phyloP scores from a whole-genome alignment of 2,797 vertebrate species.

The Remorina albescens region DNA sequence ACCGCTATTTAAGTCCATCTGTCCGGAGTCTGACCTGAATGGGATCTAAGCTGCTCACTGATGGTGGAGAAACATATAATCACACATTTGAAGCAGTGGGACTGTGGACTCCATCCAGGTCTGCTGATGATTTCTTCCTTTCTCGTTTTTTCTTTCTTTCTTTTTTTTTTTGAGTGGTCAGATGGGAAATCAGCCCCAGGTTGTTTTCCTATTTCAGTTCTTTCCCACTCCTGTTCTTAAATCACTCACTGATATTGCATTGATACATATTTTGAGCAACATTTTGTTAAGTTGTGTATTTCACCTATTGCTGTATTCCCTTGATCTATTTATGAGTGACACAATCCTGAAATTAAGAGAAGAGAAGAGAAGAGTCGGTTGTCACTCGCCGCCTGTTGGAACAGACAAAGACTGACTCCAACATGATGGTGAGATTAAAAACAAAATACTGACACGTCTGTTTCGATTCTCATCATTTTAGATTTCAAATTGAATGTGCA shows the following conservation, averaged over 20 bases:
- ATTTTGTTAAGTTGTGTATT: background rate
- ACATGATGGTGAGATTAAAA: constrained; percentile 24
- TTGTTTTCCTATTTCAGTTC: background rate
- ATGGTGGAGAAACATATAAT: constrained; percentile 42
- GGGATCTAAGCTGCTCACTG: constrained; percentile 11
- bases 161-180: background rate
- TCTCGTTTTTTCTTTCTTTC: background rate
- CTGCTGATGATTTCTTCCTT: constrained; percentile 18
- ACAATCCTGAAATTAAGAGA: background rate
- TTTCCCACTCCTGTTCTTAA: background rate
- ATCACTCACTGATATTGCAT: background rate
- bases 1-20: constrained; percentile 66
- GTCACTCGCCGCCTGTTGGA: constrained; percentile 43
- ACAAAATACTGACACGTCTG: constrained; percentile 36
- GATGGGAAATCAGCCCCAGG: constrained; percentile 16
- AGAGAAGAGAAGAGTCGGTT: background rate
- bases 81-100: constrained; percentile 28
- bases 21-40: constrained; percentile 43
- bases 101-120: constrained; percentile 30
- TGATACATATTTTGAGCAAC: background rate
- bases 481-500: constrained; percentile 65
- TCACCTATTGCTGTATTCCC: background rate
- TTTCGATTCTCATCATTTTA: constrained; percentile 59
- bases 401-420: constrained; percentile 11
- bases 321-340: too few species aligned